These are phyloP conservation scores for Pseudomyrmex cubaensis DNA, from an alignment of 1,140 invertebrate genomes.

Conservation along the genomic window DNA sequence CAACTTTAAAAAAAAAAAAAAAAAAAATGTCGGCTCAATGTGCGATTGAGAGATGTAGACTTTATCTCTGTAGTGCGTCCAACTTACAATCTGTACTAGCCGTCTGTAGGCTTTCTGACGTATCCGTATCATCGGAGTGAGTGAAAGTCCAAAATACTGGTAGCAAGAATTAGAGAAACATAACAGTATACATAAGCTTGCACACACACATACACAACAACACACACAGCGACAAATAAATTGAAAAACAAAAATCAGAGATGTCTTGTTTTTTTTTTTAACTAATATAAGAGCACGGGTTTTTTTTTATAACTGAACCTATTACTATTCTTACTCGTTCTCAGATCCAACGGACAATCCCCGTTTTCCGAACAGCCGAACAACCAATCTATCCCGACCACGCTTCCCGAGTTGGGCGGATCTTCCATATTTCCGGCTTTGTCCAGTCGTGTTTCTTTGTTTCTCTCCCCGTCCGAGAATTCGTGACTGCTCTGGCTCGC, in stretches of 20 bases:
- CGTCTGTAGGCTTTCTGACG: constrained; percentile 83
- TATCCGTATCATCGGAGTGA: constrained; percentile 84
- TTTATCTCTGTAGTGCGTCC: constrained; percentile 59
- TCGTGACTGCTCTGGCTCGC: constrained; percentile 83
- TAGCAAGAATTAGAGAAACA: constrained; percentile 80
- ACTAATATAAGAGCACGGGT: constrained; percentile 20
- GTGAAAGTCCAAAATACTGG: constrained; percentile 84
- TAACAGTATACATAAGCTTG: constrained; percentile 62
- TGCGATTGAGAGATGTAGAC: neutral
- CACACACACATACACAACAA: constrained; percentile 8
- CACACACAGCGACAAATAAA: constrained; percentile 32
- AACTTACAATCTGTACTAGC: constrained; percentile 84
- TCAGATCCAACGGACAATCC: constrained; percentile 80
- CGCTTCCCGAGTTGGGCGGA: constrained; percentile 78
- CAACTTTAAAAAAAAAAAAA: too few relatives aligned
- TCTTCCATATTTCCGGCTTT: constrained; percentile 80
- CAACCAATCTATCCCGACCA: constrained; percentile 85
- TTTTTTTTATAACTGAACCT: constrained; percentile 61
- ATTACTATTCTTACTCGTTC: constrained; percentile 85
- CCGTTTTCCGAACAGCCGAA: constrained; percentile 82
- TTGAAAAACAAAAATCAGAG: neutral
- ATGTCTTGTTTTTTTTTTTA: constrained; percentile 24
- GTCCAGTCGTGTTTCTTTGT: constrained; percentile 74
- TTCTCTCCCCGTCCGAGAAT: constrained; percentile 79
- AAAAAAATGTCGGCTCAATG: neutral